A percentile compares a stretch with the other conserved stretches of the same genome.
phyloP scores from a whole-genome alignment of 2,797 vertebrate species.

The Furcifer pardalis region DNA sequence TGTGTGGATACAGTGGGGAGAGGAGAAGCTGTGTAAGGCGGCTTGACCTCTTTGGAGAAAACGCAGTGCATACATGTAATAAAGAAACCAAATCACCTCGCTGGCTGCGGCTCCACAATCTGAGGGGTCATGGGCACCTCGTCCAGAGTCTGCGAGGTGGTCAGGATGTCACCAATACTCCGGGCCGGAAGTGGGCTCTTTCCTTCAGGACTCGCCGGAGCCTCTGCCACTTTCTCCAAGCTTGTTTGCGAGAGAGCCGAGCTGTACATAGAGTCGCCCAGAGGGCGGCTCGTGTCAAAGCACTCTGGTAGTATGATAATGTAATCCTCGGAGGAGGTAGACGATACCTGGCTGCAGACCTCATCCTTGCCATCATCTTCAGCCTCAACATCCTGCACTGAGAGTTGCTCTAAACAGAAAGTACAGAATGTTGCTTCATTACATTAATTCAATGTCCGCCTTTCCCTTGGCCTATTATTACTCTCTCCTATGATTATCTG shows the following conservation, averaged over 20 bases:
- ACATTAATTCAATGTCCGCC: neutral
- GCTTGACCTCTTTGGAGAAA: too few species aligned
- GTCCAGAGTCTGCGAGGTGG: slow-evolving; percentile 82
- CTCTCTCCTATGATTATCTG: neutral
- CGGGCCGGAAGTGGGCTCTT: slow-evolving; percentile 45
- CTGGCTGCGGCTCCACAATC: slow-evolving; percentile 59
- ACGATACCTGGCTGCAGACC: slow-evolving; percentile 91
- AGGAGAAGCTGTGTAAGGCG: too few species aligned
- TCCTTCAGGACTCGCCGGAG: slow-evolving; percentile 46
- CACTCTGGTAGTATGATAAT: slow-evolving; percentile 96
- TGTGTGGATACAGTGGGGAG: too few species aligned
- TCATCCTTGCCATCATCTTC: slow-evolving; percentile 85
- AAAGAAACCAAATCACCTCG: slow-evolving; percentile 63
- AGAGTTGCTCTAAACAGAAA: slow-evolving; percentile 59
- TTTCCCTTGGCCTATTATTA: neutral
- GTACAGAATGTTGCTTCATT: neutral
- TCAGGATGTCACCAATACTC: slow-evolving; percentile 79
- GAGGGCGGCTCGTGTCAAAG: slow-evolving; percentile 94
- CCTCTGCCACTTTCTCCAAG: slow-evolving; percentile 65
- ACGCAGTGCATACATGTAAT: too few species aligned
- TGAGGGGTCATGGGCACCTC: slow-evolving; percentile 80
- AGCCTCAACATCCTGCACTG: slow-evolving; percentile 27
- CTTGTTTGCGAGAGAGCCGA: slow-evolving; percentile 89
- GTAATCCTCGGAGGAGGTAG: slow-evolving; percentile 91
- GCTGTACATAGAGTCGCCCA: slow-evolving; percentile 94